Base-by-base conservation (phyloP, 2,113 vertebrate species). In the Tamias sibiricus region DNA sequence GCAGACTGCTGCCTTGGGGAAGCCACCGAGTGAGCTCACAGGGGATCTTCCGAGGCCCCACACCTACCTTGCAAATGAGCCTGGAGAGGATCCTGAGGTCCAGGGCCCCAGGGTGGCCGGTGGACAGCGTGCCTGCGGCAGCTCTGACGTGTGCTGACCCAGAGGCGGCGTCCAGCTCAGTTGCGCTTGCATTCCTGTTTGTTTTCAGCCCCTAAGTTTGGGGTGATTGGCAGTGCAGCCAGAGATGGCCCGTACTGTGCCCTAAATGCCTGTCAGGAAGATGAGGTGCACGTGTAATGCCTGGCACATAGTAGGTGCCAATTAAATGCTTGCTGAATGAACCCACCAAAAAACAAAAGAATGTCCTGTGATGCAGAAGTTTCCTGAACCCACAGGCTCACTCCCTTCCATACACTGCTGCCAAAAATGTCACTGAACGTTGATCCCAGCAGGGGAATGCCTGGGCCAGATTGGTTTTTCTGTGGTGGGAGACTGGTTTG, bases 381-480 rank as follows among this genome's bases (percentile, higher is more conserved):
- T 87, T 84, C 90, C 72, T 49, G 69, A 52, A 68, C 40, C 57
- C 80, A 71, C 28, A 35, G 6, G 64, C 49, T 91, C 37, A 32
- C 13, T 85, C 17, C 6, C 76, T 44, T 66, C 64, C 24, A 37
- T 32, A 35, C n/a, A 8, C 20, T 80, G 16, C 44, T 87, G n/a
- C 82, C 86, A 90, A 86, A 71, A 75, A 42, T 12, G 6, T 77
- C 92, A 75, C 69, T 0, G 80, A 91, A 49, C 35, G 26, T 92
- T 90, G 64, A 92, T 95, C 91, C 64, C 80, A 88, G 87, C 94
- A 19, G 37, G 30, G 69, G 47, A 95, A 83, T 59, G 32, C 26
- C 44, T 26, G 22, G 72, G 57, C 92, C 90, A 86, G 75, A 54
- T 96, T 95, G 95, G 87, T 92, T 96, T 97, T 95, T 87, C 84